phyloP scores from a whole-genome alignment of 2,888 invertebrate genomes.

The Archips xylosteana region DNA sequence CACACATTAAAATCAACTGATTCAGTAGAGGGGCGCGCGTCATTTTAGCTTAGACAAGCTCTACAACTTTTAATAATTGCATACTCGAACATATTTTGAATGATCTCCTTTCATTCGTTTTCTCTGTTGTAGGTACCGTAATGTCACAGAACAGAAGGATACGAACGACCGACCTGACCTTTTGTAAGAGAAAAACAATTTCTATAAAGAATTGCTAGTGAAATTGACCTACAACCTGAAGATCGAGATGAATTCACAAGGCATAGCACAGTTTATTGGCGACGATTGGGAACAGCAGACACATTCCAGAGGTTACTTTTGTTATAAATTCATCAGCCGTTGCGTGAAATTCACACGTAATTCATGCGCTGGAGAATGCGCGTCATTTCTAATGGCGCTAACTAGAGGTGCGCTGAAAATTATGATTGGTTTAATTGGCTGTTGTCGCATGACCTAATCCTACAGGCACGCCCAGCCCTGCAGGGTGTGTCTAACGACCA shows the following conservation, averaged over 20 bases:
- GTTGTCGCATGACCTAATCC: slow-evolving; percentile 52
- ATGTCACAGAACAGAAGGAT: slow-evolving; percentile 5
- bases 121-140: not conserved
- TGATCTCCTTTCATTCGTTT: not conserved
- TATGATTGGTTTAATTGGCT: slow-evolving; percentile 38
- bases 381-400: slow-evolving; percentile 42
- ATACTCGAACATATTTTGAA: not conserved
- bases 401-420: slow-evolving; percentile 50
- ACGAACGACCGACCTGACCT: slow-evolving; percentile 4
- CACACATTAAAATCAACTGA: no score
- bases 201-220: not conserved
- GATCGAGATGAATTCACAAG: slow-evolving; percentile 24
- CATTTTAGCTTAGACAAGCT: no score
- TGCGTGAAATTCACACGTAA: slow-evolving; percentile 52
- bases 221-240: slow-evolving; percentile 13
- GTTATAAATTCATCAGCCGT: slow-evolving; percentile 44
- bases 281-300: slow-evolving; percentile 41
- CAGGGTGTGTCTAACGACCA: slow-evolving; percentile 53
- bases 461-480: slow-evolving; percentile 39
- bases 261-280: slow-evolving; percentile 28
- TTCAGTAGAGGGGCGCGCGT: no score
- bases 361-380: slow-evolving; percentile 40
- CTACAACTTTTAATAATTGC: not conserved
- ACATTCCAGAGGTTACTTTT: slow-evolving; percentile 46
- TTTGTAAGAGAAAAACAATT: slow-evolving; percentile 12